Evolutionary conservation across 2,797 vertebrate genomes (phyloP), one percentile per base, ranked within the genome.

Genomic region (Acipenser transmontanus): DNA sequence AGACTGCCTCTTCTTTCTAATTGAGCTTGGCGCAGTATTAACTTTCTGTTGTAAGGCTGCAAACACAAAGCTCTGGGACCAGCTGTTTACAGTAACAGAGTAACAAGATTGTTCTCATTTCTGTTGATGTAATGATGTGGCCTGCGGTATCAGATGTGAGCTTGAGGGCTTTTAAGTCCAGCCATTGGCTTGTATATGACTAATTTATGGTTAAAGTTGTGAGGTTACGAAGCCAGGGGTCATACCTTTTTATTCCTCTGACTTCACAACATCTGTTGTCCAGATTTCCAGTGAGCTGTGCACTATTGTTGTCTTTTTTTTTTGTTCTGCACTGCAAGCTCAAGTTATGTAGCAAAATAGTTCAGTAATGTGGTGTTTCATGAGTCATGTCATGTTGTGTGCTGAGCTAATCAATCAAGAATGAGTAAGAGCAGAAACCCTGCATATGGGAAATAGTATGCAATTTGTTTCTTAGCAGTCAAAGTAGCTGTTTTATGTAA

Each of bases 241-340:
- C 70, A 57, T 73, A 70, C 64, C 70, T 74, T 73, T 69, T 77
- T 74, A 71, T 75, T 75, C 75, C 64, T 66, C 48, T 47, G 14
- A 65, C 74, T 72, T 65, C 65, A 74, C 66, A 76, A 74, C 82
- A 80, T 87, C 78, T 87, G 81, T 71, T 34, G 47, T 71, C 75
- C 80, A 78, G 70, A 72, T 77, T 80, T 70, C 56, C 73, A 59
- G 77, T 72, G 79, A 72, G 71, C 72, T 70, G 62, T 57, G n/a
- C 13, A 7, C n/a, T 9, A 17, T 59, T 52, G 7, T 54, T 51
- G 12, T 12, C 6, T 61, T 10, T n/a, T n/a, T 11, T 17, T 62
- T 14, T 61, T 61, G 7, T 49, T 47, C 49, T 8, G 9, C 4
- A 47, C 8, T 34, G 34, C 34, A 67, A 8, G 48, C 13, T 61